These are phyloP conservation scores for Drosophila malerkotliana DNA, from an alignment of 1,140 invertebrate genomes.

Conservation along the genomic window DNA sequence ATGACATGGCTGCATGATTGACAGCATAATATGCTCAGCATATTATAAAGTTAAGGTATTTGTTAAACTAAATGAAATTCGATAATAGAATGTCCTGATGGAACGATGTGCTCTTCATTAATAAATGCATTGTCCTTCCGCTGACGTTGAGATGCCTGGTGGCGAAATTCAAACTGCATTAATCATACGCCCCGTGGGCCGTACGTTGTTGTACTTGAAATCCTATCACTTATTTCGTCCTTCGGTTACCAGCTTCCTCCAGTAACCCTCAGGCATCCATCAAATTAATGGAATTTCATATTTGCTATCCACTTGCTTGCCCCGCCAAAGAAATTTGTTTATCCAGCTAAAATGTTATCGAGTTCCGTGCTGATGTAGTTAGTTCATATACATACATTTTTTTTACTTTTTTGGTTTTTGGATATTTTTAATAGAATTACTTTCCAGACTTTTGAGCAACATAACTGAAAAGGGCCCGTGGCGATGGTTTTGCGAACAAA, in stretches of 20 bases:
- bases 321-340: constrained; percentile 54
- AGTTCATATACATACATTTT: constrained; percentile 8
- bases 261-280: constrained; percentile 38
- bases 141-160: constrained; percentile 6
- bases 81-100: not conserved
- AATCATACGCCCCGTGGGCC: constrained; percentile 58
- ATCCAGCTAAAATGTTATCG: constrained; percentile 66
- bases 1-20: not conserved
- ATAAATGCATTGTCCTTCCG: constrained; percentile 31
- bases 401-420: constrained; percentile 8
- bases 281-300: constrained; percentile 77
- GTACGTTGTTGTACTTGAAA: constrained; percentile 27
- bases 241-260: not conserved
- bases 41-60: not conserved
- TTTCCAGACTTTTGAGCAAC: constrained; percentile 55
- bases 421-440: constrained; percentile 72
- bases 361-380: constrained; percentile 41
- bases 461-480: constrained; percentile 49
- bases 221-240: constrained; percentile 9
- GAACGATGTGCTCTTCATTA: constrained; percentile 33
- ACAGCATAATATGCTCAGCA: not conserved
- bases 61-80: not conserved
- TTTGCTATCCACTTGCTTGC: constrained; percentile 46
- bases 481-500: constrained; percentile 29
- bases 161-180: constrained; percentile 47